phyloP scores from a whole-genome alignment of 2,797 vertebrate genomes.

The Apodemus agrarius region DNA sequence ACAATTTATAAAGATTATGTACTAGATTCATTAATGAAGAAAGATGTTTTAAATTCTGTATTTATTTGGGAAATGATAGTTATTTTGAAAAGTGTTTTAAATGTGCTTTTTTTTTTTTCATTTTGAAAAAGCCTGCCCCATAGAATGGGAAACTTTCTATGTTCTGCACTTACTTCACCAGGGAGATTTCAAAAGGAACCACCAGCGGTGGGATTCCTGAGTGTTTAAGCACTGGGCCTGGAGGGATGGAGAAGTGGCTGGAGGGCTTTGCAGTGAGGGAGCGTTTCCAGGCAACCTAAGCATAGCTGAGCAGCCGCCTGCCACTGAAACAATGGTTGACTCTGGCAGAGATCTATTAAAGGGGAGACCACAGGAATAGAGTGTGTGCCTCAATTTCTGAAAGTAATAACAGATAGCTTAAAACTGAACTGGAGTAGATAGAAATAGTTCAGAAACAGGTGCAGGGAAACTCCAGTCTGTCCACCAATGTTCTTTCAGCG shows the following conservation, averaged over 20 bases:
- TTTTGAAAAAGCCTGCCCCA: not conserved
- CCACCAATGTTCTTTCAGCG: not conserved
- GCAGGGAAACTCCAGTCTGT: not conserved
- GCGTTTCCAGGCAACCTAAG: conserved; percentile 87
- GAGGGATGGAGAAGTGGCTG: conserved; percentile 82
- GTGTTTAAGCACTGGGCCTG: conserved; percentile 74
- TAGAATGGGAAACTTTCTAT: conserved; percentile 63
- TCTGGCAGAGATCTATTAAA: conserved; percentile 84
- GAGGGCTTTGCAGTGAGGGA: conserved; percentile 78
- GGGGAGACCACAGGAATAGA: conserved; percentile 74
- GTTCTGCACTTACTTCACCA: conserved; percentile 78
- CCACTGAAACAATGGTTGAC: conserved; percentile 83
- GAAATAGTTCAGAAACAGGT: conserved; percentile 74
- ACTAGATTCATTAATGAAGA: not conserved
- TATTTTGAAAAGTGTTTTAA: not conserved
- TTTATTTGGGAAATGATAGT: not conserved
- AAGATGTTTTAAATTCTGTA: not conserved
- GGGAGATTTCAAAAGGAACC: conserved; percentile 81
- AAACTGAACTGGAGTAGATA: conserved; percentile 24
- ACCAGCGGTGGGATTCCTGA: conserved; percentile 79
- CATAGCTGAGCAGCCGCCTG: conserved; percentile 85
- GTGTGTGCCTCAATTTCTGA: conserved; percentile 11
- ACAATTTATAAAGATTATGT: conserved; percentile 19
- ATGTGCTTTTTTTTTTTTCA: conserved; percentile 44
- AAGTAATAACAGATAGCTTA: conserved; percentile 32